These are phyloP conservation scores for Bergia puertoricense DNA, from an alignment of 92 coral and sea anemone genomes.

Conservation along the genomic window DNA sequence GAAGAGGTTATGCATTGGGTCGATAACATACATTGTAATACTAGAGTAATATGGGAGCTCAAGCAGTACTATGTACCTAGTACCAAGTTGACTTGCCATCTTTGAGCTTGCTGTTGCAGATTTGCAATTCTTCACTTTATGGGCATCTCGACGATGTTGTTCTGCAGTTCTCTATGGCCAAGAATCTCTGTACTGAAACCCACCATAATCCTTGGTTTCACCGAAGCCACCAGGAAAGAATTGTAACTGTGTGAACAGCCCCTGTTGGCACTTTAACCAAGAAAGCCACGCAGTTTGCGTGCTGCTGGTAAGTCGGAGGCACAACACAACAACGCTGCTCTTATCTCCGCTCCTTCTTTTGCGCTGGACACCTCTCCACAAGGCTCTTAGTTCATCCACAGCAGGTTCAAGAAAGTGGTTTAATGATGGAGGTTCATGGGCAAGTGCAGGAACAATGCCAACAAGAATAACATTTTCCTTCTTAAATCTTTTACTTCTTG, in stretches of 20 bases:
- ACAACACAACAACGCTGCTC: constrained; percentile 51
- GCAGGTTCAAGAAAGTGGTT: constrained; percentile 53
- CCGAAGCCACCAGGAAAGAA: too few species aligned
- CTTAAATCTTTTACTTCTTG: constrained; percentile 16
- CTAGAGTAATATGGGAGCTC: constrained; percentile 9
- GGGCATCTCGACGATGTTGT: too few species aligned
- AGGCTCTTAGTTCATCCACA: constrained; percentile 48
- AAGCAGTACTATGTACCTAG: constrained; percentile 25
- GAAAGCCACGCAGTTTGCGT: neutral
- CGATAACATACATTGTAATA: too few species aligned
- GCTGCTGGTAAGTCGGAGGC: constrained; percentile 36
- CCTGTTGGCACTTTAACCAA: too few species aligned
- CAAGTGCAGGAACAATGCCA: constrained; percentile 55
- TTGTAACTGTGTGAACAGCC: too few species aligned
- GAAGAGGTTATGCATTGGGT: too few species aligned
- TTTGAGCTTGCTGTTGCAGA: constrained; percentile 18
- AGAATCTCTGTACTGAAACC: too few species aligned
- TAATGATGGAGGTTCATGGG: constrained; percentile 45
- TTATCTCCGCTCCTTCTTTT: constrained; percentile 23
- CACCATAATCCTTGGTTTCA: too few species aligned
- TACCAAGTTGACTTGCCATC: neutral
- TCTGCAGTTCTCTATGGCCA: neutral
- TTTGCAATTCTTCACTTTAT: constrained; percentile 22
- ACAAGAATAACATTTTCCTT: constrained; percentile 43
- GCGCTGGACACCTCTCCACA: constrained; percentile 53